Evolutionary conservation across 2,113 vertebrate species (phyloP), one percentile per base, ranked within the genome.

Genomic region (Cephalopholis sonnerati): DNA sequence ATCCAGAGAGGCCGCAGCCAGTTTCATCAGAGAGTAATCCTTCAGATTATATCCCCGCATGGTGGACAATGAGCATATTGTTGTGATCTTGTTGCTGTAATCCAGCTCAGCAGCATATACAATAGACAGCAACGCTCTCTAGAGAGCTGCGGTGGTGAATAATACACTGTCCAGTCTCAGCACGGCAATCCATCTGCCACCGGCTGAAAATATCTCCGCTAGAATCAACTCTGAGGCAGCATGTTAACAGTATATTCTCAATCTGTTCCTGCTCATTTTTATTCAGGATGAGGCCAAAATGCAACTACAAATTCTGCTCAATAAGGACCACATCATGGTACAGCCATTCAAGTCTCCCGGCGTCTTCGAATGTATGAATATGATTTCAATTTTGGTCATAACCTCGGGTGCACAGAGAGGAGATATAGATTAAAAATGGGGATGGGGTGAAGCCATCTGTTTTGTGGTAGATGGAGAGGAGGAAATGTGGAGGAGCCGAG

Each of bases 1-100:
- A 85, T 81, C 88, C 85, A 79, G 44, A 76, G 76, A 89, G 74
- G 84, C 81, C 46, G 69, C 11, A 36, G 78, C 41, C 81, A 57
- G 86, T 87, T 93, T 88, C 81, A 82, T 79, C 73, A 25, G 65
- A 90, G 87, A 73, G 81, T 93, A 94, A 94, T 94, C 93, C 91
- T 80, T 70, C 84, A 90, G 92, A 94, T 94, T 93, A 94, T 90
- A 91, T 85, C 85, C 79, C 86, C 36, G 90, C 88, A 17, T 63
- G 80, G 64, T 85, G 86, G 91, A 93, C 94, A 94, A 92, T 91
- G 90, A 91, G 81, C 92, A 94, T 93, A 93, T 93, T 94, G 91
- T 94, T 88, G 83, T 87, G 87, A 93, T 93, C 90, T 92, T 86
- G 86, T 90, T 89, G 65, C 81, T n/a, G 83, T 93, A 94, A 94